Evolutionary conservation across 2,888 invertebrate genomes (phyloP), one percentile per base, ranked within the genome.

Genomic region (Lepas anatifera): DNA sequence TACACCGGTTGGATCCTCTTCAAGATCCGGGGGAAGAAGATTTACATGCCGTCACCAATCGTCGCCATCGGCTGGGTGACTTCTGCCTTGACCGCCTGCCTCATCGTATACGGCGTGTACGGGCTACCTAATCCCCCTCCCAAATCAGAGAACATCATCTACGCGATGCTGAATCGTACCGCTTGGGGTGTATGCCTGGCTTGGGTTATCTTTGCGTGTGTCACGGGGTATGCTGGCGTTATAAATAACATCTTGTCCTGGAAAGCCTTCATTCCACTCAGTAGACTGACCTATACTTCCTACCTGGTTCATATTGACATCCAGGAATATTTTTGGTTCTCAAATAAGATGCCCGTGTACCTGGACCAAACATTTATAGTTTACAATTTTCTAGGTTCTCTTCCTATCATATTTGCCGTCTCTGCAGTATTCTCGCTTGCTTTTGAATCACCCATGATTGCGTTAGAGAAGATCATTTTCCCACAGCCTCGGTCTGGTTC

Each of bases 1-100:
- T 41, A 66, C 25, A 46, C 63, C 27, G 71, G 71, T 27, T 71
- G 66, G 43, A 29, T 70, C 39, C 48, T 71, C 13, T 66, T 64
- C 43, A 18, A 16, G 35, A 18, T 32, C 22, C 32, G 35, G 7
- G 32, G 58, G 32, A 6, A 25, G 1, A 22, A 8, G 22, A 18
- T 35, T 18, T 8, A 22, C 32, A 32, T 58, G 1, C 8, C 32
- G 32, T 22, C 35, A 8, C 58, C 58, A 2, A 35, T 22, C 3
- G 58, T 35, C 18, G 32, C 35, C 32, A 35, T 35, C 32, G 58
- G 58, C 35, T 58, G 58, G 58, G 2, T 22, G 7, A 22, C 10
- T 22, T 10, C 58, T 2, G 35, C 58, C 0, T 25, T 58, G 32
- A 18, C 18, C 35, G 58, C 58, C 32, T 58, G 58, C 58, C 35